Conservation (phyloP, 2,113 vertebrate species). For the Thamnophis sirtalis region DNA sequence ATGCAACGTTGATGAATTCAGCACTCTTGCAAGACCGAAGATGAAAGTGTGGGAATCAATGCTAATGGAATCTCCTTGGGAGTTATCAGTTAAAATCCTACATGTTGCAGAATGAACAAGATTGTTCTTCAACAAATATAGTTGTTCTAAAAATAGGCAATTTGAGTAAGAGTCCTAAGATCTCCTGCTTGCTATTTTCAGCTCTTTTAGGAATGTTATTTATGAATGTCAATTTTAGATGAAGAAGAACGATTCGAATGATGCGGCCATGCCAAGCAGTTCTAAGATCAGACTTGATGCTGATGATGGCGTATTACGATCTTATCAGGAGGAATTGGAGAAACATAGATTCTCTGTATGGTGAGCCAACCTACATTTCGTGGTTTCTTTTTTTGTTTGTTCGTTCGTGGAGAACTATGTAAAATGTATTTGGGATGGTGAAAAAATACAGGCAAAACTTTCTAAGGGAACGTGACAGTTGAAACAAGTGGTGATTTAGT, state of each 20-base stretch:
- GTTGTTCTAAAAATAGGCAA: not conserved
- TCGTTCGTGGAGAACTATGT: not conserved
- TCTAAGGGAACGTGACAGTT: slow-evolving; percentile 16
- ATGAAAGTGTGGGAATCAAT: not conserved
- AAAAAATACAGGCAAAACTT: not conserved
- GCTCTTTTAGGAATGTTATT: not conserved
- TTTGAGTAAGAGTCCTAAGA: not conserved
- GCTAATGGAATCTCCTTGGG: not conserved
- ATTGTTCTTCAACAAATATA: not conserved
- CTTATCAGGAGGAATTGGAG: slow-evolving; percentile 66
- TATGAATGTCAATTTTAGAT: slow-evolving; percentile 17
- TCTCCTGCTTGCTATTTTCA: not conserved
- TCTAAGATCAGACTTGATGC: not conserved
- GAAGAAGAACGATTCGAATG: slow-evolving; percentile 5
- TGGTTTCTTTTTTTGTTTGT: not conserved
- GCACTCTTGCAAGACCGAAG: not conserved
- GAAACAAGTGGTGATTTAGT: slow-evolving; percentile 23
- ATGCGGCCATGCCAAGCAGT: slow-evolving; percentile 14
- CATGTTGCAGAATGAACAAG: not conserved
- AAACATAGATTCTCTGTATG: slow-evolving; percentile 68
- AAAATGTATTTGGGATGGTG: not conserved
- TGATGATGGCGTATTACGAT: slow-evolving; percentile 23
- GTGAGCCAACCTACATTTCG: slow-evolving; percentile 46
- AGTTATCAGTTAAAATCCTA: not conserved
- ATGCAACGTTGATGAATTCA: not conserved